These are phyloP conservation scores for Fistularia commersonii DNA, from an alignment of 2,797 vertebrate genomes.

Conservation along the genomic window DNA sequence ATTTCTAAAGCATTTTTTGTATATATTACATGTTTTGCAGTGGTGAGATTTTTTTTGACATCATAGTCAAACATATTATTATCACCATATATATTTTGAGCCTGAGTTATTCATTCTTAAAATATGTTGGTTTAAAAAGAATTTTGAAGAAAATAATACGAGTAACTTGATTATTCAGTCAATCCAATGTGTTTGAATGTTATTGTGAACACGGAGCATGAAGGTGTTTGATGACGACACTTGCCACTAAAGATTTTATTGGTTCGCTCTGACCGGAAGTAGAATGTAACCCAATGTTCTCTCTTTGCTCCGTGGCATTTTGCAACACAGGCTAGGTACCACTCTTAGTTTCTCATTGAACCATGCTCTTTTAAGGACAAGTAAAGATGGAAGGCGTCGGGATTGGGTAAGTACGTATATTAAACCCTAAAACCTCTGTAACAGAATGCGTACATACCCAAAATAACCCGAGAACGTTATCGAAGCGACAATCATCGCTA, in stretches of 20 bases:
- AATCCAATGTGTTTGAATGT: not conserved
- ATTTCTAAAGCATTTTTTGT: no score
- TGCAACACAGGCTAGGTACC: constrained; percentile 8
- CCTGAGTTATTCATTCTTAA: no score
- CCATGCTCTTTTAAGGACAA: not conserved
- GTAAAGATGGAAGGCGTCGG: constrained; percentile 10
- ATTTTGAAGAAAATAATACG: no score
- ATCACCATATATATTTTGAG: no score
- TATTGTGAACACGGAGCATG: constrained; percentile 23
- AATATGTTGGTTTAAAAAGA: no score
- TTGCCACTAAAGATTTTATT: constrained; percentile 37
- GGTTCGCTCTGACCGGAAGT: constrained; percentile 58
- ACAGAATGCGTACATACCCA: not conserved
- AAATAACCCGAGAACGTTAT: constrained; percentile 20
- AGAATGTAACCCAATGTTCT: constrained; percentile 31
- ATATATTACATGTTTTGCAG: no score
- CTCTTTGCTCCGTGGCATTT: constrained; percentile 70
- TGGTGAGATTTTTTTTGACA: no score
- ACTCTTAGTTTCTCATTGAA: not conserved
- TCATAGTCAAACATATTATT: no score
- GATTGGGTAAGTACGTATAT: constrained; percentile 35
- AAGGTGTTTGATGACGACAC: constrained; percentile 50
- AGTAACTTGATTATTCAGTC: no score
- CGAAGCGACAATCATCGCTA: constrained; percentile 9
- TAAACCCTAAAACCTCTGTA: not conserved